Percentiles rank a stretch among this genome's conserved stretches.
Evolutionary conservation across 2,113 vertebrate species (phyloP).

Genomic region (Xiphorhynchus elegans): DNA sequence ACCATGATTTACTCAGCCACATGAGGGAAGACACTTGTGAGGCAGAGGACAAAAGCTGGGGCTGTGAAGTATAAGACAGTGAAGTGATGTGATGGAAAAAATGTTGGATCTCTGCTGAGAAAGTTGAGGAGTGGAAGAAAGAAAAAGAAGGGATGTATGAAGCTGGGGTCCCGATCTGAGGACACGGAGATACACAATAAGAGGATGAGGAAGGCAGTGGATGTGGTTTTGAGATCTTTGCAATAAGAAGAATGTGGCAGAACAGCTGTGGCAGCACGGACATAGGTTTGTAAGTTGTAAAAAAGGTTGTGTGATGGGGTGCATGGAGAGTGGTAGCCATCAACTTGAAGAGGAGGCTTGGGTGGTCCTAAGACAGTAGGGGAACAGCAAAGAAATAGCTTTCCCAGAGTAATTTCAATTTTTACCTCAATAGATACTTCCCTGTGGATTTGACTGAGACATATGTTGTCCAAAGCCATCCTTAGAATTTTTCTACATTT

Average conservation of each 20-base stretch:
- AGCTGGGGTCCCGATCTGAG: background rate
- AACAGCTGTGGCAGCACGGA: background rate
- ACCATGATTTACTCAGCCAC: background rate
- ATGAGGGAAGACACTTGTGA: background rate
- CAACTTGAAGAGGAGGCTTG: background rate
- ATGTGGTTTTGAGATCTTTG: background rate
- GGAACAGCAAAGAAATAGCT: background rate
- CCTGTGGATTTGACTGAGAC: background rate
- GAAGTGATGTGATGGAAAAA: background rate
- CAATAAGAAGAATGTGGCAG: background rate
- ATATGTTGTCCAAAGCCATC: background rate
- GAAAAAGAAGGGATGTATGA: background rate
- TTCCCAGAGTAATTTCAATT: background rate
- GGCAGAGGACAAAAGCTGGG: background rate
- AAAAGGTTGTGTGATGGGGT: background rate
- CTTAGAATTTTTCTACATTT: background rate
- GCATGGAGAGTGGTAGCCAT: background rate
- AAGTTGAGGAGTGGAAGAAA: background rate
- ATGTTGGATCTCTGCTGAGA: background rate
- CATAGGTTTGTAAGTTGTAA: background rate
- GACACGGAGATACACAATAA: background rate
- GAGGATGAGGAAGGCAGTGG: background rate
- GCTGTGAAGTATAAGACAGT: background rate
- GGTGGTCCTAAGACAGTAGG: background rate
- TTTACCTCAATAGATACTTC: background rate